A percentile compares a stretch with the other conserved stretches of the same genome.
Evolutionary conservation across 1,140 invertebrate genomes (phyloP).

Genomic region (Leptestheria dahalacensis): DNA sequence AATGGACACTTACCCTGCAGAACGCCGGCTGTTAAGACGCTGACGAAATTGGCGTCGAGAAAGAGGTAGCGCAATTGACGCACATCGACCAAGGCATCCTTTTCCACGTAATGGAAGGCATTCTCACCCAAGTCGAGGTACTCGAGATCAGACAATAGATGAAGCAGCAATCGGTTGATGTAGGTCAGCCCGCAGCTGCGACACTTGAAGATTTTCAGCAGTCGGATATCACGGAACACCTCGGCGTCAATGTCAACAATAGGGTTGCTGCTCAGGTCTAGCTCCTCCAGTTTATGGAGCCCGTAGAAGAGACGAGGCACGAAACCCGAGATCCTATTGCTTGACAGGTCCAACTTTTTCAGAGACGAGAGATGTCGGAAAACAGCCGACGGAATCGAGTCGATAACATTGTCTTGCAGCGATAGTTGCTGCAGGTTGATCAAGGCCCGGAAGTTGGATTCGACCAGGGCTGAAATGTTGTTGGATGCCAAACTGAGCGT

Average conservation of each 20-base stretch:
- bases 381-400: constrained; percentile 42
- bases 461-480: constrained; percentile 48
- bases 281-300: constrained; percentile 42
- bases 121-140: constrained; percentile 61
- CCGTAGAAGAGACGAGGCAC: constrained; percentile 45
- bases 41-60: constrained; percentile 59
- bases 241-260: constrained; percentile 50
- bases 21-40: constrained; percentile 31
- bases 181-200: constrained; percentile 47
- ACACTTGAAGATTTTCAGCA: constrained; percentile 47
- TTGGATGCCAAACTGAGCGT: constrained; percentile 56
- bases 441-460: constrained; percentile 29
- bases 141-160: constrained; percentile 26
- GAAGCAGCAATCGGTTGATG: constrained; percentile 49
- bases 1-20: constrained; percentile 4
- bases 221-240: constrained; percentile 54
- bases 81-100: constrained; percentile 53
- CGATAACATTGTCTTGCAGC: constrained; percentile 35
- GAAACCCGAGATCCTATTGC: constrained; percentile 50
- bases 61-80: constrained; percentile 41
- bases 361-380: constrained; percentile 50
- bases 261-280: constrained; percentile 59
- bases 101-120: constrained; percentile 53
- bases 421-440: constrained; percentile 30
- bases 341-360: constrained; percentile 44